Base-by-base conservation (phyloP, 2,888 invertebrate genomes). In the Drosophila mimica region DNA sequence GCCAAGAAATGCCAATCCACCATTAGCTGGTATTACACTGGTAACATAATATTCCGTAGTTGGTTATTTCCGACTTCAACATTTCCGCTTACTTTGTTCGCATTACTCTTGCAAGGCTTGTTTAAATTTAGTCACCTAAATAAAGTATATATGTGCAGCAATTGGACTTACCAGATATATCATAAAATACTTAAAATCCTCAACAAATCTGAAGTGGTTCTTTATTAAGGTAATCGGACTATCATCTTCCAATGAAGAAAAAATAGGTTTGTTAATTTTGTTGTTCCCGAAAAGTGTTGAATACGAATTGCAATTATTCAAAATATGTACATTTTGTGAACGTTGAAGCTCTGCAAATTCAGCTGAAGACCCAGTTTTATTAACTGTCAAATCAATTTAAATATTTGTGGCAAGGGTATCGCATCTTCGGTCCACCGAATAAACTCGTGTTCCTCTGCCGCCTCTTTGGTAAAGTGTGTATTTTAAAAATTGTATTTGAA, bases 341-440 rank as follows among this genome's bases (percentile, higher is more conserved):
- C 15, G 15, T 7, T 13, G 20, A 20, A 13, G 20, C 7, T 20
- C 4, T 20, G 20, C 20, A 46, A n/a, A 20, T 46, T 20, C 46
- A 46, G 13, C 13, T 20, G 7, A 13, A 46, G 13, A 46, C 13
- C 7, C 20, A 46, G 20, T 15, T 46, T 15, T 15, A 28, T n/a
- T 30, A 15, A 1, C 4, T 25, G 20, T 8, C 30, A n/a, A 30
- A 40, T 30, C 7, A 40, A 8, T 8, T 8, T 40, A 1, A 8
- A 5, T 25, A 3, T 4, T 36, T 28, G 9, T 15, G 28, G 11
- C 74, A 56, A 68, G 51, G 9, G 13, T 38, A 63, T 53, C 33
- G n/a, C 15, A 13, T 25, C 9, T 43, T 68, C 46, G 58, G 49
- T 2, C 4, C 3, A 11, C 54, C 67, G 56, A 72, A 65, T 28